phyloP scores from a whole-genome alignment of 2,888 invertebrate genomes.

The Drosophila histrio region DNA sequence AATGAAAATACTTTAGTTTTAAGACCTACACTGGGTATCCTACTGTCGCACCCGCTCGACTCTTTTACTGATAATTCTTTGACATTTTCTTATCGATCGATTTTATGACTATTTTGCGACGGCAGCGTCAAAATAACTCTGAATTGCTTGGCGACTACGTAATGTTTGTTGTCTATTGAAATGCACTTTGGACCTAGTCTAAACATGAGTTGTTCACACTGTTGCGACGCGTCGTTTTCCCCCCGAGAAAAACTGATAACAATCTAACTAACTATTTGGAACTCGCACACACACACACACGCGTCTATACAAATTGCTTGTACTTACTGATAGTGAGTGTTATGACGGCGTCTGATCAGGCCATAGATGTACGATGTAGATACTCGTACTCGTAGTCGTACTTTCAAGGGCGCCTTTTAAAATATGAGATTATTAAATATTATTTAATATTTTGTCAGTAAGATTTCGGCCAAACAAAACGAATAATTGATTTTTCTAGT shows the following conservation, averaged over 20 bases:
- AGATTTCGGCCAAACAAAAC: background rate
- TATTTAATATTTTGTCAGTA: background rate
- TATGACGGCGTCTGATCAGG: conserved; percentile 23
- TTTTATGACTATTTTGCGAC: conserved; percentile 31
- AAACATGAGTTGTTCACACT: conserved; percentile 55
- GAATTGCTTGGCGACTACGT: conserved; percentile 72
- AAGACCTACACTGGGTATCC: no score
- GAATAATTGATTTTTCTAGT: background rate
- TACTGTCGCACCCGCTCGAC: no score
- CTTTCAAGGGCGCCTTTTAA: conserved; percentile 22
- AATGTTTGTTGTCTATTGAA: conserved; percentile 37
- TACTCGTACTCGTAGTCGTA: conserved; percentile 2
- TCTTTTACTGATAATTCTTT: conserved; percentile 17
- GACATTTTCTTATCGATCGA: conserved; percentile 55
- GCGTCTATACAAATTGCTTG: background rate
- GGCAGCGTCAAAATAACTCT: conserved; percentile 64
- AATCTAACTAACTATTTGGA: conserved; percentile 27
- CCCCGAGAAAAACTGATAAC: background rate
- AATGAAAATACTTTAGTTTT: no score
- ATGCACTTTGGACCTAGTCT: conserved; percentile 53
- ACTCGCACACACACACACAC: conserved; percentile 1
- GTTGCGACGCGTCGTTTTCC: background rate
- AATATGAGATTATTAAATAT: conserved; percentile 8
- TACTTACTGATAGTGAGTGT: conserved; percentile 28
- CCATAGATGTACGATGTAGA: background rate